Evolutionary conservation across 2,113 vertebrate genomes (phyloP).

Genomic region (Cottus gobio): DNA sequence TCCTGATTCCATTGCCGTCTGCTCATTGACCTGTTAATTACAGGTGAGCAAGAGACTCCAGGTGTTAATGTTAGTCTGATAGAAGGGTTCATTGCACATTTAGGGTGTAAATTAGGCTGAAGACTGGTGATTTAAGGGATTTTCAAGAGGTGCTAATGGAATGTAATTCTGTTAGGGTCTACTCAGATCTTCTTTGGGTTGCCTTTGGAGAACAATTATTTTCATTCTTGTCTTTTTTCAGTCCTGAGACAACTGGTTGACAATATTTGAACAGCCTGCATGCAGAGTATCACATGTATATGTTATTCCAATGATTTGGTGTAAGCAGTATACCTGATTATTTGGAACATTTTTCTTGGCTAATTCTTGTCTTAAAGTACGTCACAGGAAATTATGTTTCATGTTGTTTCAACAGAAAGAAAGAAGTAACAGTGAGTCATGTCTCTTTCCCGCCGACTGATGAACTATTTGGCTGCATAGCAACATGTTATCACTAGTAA

Average conservation of each 20-base stretch:
- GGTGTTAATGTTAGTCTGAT: slow-evolving; percentile 55
- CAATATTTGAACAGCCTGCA: neutral
- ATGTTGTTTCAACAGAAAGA: neutral
- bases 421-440: neutral
- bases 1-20: neutral
- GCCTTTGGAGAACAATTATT: slow-evolving; percentile 18
- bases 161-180: slow-evolving; percentile 40
- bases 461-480: neutral
- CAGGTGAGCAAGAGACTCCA: slow-evolving; percentile 46
- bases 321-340: neutral
- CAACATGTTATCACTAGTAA: neutral
- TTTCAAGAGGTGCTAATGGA: slow-evolving; percentile 41
- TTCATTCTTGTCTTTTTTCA: slow-evolving; percentile 1
- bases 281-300: neutral
- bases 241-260: neutral
- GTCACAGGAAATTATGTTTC: neutral
- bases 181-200: slow-evolving; percentile 17
- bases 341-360: neutral
- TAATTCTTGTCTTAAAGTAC: neutral
- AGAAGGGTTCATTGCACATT: slow-evolving; percentile 20
- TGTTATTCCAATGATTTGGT: neutral
- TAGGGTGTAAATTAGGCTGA: slow-evolving; percentile 33
- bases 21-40: slow-evolving; percentile 52
- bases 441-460: neutral
- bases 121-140: slow-evolving; percentile 32